Evolutionary conservation across 2,113 vertebrate species (phyloP).

Genomic region (Dipodomys ordii): DNA sequence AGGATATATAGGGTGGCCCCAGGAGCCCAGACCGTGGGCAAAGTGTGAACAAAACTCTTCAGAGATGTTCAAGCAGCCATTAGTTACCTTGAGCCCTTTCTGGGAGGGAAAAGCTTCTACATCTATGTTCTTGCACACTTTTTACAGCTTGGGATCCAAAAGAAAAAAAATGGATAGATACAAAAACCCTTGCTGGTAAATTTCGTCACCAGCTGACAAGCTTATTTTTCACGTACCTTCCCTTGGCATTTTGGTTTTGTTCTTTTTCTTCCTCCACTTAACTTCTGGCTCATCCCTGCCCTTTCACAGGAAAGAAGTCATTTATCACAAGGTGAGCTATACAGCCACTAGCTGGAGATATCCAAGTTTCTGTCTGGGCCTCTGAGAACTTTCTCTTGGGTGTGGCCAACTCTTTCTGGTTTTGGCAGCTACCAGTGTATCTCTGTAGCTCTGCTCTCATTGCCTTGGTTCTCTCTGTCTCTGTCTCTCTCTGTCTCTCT

Average conservation of each 20-base stretch:
- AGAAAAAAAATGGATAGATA: neutral
- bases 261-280: neutral
- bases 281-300: neutral
- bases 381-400: neutral
- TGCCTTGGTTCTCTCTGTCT: neutral
- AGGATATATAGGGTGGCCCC: neutral
- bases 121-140: neutral
- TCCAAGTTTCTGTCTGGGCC: neutral
- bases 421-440: neutral
- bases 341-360: neutral
- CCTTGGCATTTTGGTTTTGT: neutral
- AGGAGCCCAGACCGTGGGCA: neutral
- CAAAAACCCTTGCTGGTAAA: neutral
- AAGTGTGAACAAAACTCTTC: neutral
- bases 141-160: neutral
- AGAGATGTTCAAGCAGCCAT: neutral
- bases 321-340: neutral
- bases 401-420: neutral
- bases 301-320: constrained; percentile 9
- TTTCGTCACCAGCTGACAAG: neutral
- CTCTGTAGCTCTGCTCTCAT: neutral
- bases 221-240: constrained; percentile 47
- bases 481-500: neutral
- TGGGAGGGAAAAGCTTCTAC: neutral
- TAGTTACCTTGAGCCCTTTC: neutral